phyloP scores from a whole-genome alignment of 2,797 vertebrate species.

The Brachyalestes nurse region DNA sequence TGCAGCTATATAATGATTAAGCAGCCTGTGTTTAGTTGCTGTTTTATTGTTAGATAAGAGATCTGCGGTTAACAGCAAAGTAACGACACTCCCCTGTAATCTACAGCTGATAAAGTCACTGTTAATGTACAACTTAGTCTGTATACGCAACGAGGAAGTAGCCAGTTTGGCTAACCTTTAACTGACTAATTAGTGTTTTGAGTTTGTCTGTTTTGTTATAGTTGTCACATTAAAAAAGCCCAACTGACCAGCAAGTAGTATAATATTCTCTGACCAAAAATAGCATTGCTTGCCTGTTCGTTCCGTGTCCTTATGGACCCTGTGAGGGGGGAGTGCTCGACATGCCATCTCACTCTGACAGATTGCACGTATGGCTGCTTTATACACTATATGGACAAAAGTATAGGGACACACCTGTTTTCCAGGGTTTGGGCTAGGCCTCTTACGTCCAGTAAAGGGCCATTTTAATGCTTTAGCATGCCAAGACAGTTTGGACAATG shows the following conservation, averaged over 20 bases:
- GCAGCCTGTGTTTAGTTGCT: not conserved
- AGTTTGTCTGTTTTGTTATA: not conserved
- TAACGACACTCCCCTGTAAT: no score
- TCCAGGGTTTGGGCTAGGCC: no score
- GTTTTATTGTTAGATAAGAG: not conserved
- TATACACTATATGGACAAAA: no score
- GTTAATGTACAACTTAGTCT: not conserved
- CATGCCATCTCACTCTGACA: not conserved
- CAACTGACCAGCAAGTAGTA: not conserved
- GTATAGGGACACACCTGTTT: no score
- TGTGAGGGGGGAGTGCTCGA: not conserved
- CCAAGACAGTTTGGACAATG: no score
- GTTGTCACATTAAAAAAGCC: not conserved
- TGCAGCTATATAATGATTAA: not conserved
- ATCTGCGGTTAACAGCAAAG: not conserved
- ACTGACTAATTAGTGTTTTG: not conserved
- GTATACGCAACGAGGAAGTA: slow-evolving; percentile 9
- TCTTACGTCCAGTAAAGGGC: no score
- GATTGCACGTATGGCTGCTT: not conserved
- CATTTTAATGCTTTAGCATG: no score
- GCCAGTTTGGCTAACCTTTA: not conserved
- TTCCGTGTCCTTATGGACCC: not conserved
- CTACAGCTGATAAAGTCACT: not conserved
- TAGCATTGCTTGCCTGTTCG: slow-evolving; percentile 2
- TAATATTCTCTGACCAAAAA: slow-evolving; percentile 21